Evolutionary conservation across 1,140 invertebrate species (phyloP).

Genomic region (Drosophila arawakana): DNA sequence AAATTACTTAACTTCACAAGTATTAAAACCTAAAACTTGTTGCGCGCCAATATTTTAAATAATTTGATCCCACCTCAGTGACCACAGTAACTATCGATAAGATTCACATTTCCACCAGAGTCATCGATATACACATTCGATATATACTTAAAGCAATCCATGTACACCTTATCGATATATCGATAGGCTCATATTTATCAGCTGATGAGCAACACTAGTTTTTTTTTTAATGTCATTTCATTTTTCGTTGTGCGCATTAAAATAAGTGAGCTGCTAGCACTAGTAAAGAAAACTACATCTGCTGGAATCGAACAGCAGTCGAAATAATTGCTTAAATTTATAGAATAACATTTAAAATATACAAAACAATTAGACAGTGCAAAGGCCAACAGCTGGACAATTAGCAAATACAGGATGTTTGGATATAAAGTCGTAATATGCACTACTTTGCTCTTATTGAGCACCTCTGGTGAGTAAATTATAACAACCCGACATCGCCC

Average conservation of each 20-base stretch:
- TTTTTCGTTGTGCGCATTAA: slow-evolving; percentile 54
- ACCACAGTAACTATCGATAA: too few relatives aligned
- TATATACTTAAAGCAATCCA: background rate
- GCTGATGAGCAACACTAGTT: slow-evolving; percentile 40
- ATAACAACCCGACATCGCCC: slow-evolving; percentile 7
- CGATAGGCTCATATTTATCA: slow-evolving; percentile 24
- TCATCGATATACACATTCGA: too few relatives aligned
- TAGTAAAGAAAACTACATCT: slow-evolving; percentile 11
- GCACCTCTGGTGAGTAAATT: slow-evolving; percentile 61
- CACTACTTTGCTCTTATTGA: slow-evolving; percentile 54
- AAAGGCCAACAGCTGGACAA: background rate
- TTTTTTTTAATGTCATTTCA: slow-evolving; percentile 47
- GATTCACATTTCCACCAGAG: too few relatives aligned
- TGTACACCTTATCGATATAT: slow-evolving; percentile 1
- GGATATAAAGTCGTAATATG: slow-evolving; percentile 57
- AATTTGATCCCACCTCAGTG: too few relatives aligned
- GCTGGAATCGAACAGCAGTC: background rate
- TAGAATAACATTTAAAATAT: slow-evolving; percentile 1
- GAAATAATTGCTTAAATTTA: slow-evolving; percentile 7
- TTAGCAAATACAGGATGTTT: slow-evolving; percentile 51
- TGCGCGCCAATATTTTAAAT: too few relatives aligned
- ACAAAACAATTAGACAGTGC: slow-evolving; percentile 11
- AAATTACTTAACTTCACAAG: too few relatives aligned
- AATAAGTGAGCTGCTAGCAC: slow-evolving; percentile 25
- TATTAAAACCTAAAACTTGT: too few relatives aligned